Evolutionary conservation across 2,797 vertebrate species (phyloP), one percentile per base, ranked within the genome.

Genomic region (Manis crassicaudata): DNA sequence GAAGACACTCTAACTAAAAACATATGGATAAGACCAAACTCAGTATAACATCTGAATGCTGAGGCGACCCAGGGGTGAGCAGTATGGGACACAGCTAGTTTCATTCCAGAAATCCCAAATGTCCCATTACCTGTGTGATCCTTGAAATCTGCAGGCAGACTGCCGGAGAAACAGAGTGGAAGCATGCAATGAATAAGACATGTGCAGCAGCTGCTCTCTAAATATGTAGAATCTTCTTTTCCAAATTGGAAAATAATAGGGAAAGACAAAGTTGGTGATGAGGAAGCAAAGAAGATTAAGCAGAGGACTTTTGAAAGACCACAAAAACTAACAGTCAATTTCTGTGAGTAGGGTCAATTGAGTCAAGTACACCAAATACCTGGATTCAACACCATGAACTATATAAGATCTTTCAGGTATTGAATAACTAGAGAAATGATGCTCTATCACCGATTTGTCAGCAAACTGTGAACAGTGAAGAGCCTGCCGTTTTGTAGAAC

Each of bases 61-160:
- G 88, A 82, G 52, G 43, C 72, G 50, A 29, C 43, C 29, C 40
- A 29, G 73, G 58, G 23, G 43, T 23, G 37, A 54, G 50, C 11
- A 85, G 62, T 85, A 18, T 27, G 40, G 88, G 65, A 82, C 82
- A 35, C 29, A 73, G 95, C 37, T 54, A 58, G 92, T 60, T 75
- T 86, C 79, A 75, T 65, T 95, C 85, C 88, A 77, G 94, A 93
- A 97, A 87, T 94, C 97, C 96, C 97, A 29, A 65, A 56, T 79
- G 92, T 63, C 88, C 95, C 70, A 94, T 94, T 94, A 81, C 95
- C 94, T 96, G 25, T 65, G 88, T 81, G 90, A 92, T 91, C 90
- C 37, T 93, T 75, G 97, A 96, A 95, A 97, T 97, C 93, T 77
- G 85, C 86, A 94, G 18, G 37, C 94, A 96, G 80, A 80, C 67